Base-by-base conservation (phyloP, 2,888 invertebrate genomes). In the Meiosimyza decipiens region DNA sequence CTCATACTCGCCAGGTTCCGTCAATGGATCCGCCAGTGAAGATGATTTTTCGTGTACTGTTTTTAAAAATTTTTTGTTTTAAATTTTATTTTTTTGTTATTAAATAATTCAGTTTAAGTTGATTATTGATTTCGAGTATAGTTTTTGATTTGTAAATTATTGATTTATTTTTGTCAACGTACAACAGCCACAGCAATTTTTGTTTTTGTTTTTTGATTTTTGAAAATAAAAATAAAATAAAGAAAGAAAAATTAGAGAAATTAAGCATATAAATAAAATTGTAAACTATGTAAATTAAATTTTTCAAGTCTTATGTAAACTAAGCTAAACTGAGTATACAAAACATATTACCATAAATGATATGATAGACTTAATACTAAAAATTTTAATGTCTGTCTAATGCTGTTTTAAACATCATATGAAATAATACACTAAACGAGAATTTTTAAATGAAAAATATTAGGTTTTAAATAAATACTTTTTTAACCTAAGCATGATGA, bases 1-100 rank as follows among this genome's bases (percentile, higher is more conserved):
- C 89, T 97, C 96, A 90, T 96, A 97, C 87, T 94, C 95, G 81
- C 94, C 94, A 87, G 93, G 92, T 87, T 95, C 95, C 88, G 92
- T 91, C 87, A 92, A 90, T 89, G 90, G 93, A 91, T 91, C 91
- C 90, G 82, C 82, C 86, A 87, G 84, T 86, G 86, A 85, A 85
- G 87, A 87, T 80, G 87, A 87, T 83, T 87, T 87, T 84, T 84
- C 87, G 85, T 86, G 85, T 84, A 87, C 87, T 86, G 80, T n/a
- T 28, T 52, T 28, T 52, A 16, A 15, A 63, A 49, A 62, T 49
- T 22, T 16, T 70, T n/a, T 40, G 16, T 54, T 54, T 70, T 47
- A 15, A 52, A n/a, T 51, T 18, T 50, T 69, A 71, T 73, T 67
- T 63, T 75, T 68, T 75, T 74, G 70, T 73, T 71, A 65, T 28